These are phyloP conservation scores for Tachina lurida DNA, from an alignment of 2,888 invertebrate species.

Conservation along the genomic window DNA sequence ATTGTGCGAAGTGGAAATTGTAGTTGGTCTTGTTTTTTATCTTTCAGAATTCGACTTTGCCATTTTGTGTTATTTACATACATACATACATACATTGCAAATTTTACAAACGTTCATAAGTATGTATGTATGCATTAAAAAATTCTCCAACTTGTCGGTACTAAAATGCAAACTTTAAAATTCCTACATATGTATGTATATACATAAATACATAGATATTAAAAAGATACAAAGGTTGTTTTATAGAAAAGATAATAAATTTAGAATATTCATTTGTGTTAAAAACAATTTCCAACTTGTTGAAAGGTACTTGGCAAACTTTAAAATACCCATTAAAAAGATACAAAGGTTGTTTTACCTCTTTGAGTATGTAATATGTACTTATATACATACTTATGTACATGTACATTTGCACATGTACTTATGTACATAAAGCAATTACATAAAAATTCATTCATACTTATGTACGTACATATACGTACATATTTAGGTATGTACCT, in stretches of 20 bases:
- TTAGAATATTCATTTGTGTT: not conserved
- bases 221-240: constrained; percentile 45
- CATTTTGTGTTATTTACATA: not conserved
- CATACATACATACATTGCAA: not conserved
- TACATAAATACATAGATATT: too few relatives aligned
- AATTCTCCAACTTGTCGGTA: not conserved
- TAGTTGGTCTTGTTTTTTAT: not conserved
- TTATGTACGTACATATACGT: not conserved
- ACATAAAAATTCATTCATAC: not conserved
- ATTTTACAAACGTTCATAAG: not conserved
- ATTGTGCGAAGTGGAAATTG: constrained; percentile 10
- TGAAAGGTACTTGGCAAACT: too few relatives aligned
- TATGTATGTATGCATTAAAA: not conserved
- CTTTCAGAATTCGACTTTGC: not conserved
- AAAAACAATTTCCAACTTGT: too few relatives aligned
- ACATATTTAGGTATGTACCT: too few relatives aligned
- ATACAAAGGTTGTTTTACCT: too few relatives aligned
- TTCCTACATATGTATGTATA: too few relatives aligned
- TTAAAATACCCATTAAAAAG: too few relatives aligned
- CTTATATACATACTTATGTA: too few relatives aligned
- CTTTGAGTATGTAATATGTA: too few relatives aligned
- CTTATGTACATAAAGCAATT: too few relatives aligned
- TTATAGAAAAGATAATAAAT: not conserved
- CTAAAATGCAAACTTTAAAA: constrained; percentile 7
- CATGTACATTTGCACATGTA: too few relatives aligned